Base-by-base conservation (phyloP, 2,797 vertebrate species). In the Lycodopsis pacificus region DNA sequence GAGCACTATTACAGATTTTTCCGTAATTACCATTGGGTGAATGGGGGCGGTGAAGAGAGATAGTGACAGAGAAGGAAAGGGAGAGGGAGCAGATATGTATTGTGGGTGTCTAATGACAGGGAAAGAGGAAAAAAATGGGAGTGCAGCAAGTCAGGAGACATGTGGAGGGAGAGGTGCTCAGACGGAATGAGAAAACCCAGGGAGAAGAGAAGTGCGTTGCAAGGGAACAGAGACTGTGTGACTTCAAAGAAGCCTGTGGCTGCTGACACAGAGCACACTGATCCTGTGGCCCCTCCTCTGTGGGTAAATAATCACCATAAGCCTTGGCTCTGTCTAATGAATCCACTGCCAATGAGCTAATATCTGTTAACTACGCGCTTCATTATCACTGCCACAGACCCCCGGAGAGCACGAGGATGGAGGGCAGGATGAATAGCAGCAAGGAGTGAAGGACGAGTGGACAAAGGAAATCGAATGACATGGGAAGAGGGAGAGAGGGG, bases 21-120 rank as follows among this genome's bases (percentile, higher is more conserved):
- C 89, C 85, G 92, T 95, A 95, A 95, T 95, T 95, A 95, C 92
- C 92, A 93, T 80, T 91, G 91, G 90, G 93, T 90, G 88, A 87
- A 88, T 76, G 91, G 91, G 89, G 91, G 89, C 71, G 88, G 73
- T 46, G 56, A 75, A 65, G 83, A 91, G 75, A 89, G 86, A 91
- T 71, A 79, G 77, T 58, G 42, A 83, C 49, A 44, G 64, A 80
- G 59, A 83, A 44, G 53, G 66, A 71, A 72, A 81, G 38, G 6
- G 44, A 87, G 77, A 79, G 82, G 82, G 75, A 63, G 79, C 65
- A 84, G 79, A 87, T 79, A 79, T 81, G 73, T 82, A 83, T 88
- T 90, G 91, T 90, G 88, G 89, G 89, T 89, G 89, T 89, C 75
- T 92, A 92, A 93, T 92, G 90, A 91, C 84, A 87, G 74, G 75